These are phyloP conservation scores for Drosophila melanosoma DNA, from an alignment of 2,888 invertebrate genomes.

Conservation along the genomic window DNA sequence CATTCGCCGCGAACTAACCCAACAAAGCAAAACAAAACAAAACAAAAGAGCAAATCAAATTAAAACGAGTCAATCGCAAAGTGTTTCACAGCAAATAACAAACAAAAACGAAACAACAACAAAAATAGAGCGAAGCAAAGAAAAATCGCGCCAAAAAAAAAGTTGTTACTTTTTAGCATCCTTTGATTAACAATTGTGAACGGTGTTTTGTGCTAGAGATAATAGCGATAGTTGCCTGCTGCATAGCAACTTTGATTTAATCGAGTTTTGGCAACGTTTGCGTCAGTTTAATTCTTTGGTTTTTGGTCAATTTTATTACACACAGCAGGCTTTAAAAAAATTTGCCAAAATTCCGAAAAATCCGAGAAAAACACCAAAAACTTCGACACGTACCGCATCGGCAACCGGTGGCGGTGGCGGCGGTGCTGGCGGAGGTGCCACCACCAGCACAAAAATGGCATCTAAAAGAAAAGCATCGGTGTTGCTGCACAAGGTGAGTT, in stretches of 20 bases:
- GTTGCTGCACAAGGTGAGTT: conserved; percentile 85
- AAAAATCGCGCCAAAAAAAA: conserved; percentile 49
- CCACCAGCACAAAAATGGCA: conserved; percentile 84
- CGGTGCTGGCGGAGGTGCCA: conserved; percentile 83
- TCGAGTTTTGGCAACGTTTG: conserved; percentile 73
- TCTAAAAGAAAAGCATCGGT: conserved; percentile 85
- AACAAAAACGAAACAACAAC: conserved; percentile 9
- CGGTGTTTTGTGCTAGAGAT: conserved; percentile 66
- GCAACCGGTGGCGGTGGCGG: conserved; percentile 83
- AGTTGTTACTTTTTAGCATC: conserved; percentile 13
- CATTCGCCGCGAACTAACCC: conserved; percentile 44
- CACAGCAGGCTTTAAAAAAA: conserved; percentile 72
- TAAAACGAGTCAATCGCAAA: conserved; percentile 9
- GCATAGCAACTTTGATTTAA: conserved; percentile 65
- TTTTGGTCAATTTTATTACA: conserved; percentile 65
- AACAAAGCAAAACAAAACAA: conserved; percentile 12
- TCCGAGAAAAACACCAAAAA: conserved; percentile 84
- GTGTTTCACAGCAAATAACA: conserved; percentile 18
- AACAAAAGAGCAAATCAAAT: conserved; percentile 6
- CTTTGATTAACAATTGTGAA: conserved; percentile 41
- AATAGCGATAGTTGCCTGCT: conserved; percentile 56
- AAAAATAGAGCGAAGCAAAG: conserved; percentile 5
- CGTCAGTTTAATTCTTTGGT: conserved; percentile 63
- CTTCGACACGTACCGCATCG: conserved; percentile 84
- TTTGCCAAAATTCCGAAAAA: conserved; percentile 84